Evolutionary conservation across 2,888 invertebrate species (phyloP).

Genomic region (Nebria salina): DNA sequence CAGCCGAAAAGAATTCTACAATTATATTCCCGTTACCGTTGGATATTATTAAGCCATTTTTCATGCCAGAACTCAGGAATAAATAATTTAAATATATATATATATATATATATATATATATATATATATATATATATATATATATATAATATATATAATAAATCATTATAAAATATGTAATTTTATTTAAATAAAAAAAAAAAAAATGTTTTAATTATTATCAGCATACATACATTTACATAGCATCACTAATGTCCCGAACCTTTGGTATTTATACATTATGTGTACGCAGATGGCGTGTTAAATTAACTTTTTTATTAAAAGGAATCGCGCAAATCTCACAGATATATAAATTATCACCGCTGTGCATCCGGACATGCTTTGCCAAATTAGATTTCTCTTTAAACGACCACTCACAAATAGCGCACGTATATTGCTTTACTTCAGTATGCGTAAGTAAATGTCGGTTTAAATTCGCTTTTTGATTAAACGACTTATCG

Average conservation of each 20-base stretch:
- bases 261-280: no score
- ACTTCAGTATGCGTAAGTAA: background rate
- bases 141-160: no score
- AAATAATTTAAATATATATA: background rate
- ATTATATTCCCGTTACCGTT: conserved; percentile 94
- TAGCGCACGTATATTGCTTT: background rate
- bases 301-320: background rate
- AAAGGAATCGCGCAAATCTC: background rate
- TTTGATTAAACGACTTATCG: background rate
- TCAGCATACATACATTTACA: no score
- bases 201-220: background rate
- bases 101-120: no score
- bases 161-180: no score
- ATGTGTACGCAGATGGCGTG: background rate
- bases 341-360: background rate
- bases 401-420: background rate
- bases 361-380: background rate
- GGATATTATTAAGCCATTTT: conserved; percentile 69
- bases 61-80: conserved; percentile 4
- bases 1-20: conserved; percentile 94
- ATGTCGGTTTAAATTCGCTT: conserved; percentile 6
- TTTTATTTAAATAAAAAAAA: no score
- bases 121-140: no score
- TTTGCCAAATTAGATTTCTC: background rate
- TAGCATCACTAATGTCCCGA: no score